Evolutionary conservation across 2,797 vertebrate genomes (phyloP).

Genomic region (Sebastes kiyomatsui): DNA sequence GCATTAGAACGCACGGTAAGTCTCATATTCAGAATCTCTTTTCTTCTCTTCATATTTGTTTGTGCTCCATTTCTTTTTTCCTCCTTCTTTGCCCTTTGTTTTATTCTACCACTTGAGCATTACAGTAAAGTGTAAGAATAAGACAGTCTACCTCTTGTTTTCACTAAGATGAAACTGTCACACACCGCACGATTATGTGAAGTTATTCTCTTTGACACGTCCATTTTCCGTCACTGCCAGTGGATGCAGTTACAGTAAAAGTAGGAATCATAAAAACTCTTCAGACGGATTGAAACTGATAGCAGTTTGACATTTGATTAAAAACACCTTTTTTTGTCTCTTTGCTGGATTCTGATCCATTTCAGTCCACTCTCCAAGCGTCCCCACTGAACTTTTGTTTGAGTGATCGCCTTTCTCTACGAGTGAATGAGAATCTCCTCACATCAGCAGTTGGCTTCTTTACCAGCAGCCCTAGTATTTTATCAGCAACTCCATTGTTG

Average conservation of each 20-base stretch:
- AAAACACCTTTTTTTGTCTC: slow-evolving; percentile 27
- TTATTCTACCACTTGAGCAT: neutral
- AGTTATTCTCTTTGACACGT: neutral
- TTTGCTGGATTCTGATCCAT: slow-evolving; percentile 15
- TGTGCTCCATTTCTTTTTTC: neutral
- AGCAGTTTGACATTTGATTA: slow-evolving; percentile 16
- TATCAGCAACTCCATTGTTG: slow-evolving; percentile 75
- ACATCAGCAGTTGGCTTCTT: slow-evolving; percentile 64
- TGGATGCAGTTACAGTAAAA: neutral
- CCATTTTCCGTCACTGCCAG: neutral
- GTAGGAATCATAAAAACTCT: slow-evolving; percentile 1
- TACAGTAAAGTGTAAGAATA: neutral
- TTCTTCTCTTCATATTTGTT: neutral
- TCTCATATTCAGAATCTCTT: neutral
- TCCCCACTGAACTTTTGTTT: slow-evolving; percentile 18
- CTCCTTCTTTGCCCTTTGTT: neutral
- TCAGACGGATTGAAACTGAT: slow-evolving; percentile 17
- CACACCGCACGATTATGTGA: neutral
- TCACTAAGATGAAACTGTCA: neutral
- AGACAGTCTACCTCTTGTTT: neutral
- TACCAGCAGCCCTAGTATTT: slow-evolving; percentile 65
- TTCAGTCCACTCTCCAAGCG: neutral
- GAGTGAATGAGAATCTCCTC: slow-evolving; percentile 52
- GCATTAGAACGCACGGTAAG: too few species aligned
- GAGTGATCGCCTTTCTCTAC: slow-evolving; percentile 38